These are phyloP conservation scores for Heteromormyrus szaboi DNA, from an alignment of 2,797 vertebrate species.

Conservation along the genomic window DNA sequence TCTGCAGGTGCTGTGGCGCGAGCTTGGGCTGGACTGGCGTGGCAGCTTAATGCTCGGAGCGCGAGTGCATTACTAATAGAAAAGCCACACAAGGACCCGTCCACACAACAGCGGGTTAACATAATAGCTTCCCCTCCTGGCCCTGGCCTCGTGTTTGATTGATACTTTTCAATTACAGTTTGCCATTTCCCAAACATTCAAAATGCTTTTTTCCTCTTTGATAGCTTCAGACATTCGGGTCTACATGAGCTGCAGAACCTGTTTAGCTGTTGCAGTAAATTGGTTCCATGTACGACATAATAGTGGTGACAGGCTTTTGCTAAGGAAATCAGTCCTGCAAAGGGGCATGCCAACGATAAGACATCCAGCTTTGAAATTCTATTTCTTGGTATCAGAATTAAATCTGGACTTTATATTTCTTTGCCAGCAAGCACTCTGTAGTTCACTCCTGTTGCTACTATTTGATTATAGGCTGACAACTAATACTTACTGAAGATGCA, in stretches of 20 bases:
- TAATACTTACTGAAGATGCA: conserved; percentile 75
- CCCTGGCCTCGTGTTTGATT: conserved; percentile 90
- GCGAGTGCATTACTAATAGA: conserved; percentile 65
- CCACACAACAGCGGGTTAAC: conserved; percentile 61
- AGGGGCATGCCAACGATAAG: conserved; percentile 97
- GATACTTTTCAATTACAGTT: conserved; percentile 99
- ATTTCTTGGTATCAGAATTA: conserved; percentile 99
- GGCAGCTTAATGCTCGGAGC: conserved; percentile 56
- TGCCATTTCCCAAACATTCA: conserved; percentile 88
- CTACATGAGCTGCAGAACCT: conserved; percentile 84
- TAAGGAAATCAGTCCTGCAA: conserved; percentile 99
- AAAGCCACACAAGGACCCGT: conserved; percentile 60
- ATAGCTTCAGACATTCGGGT: conserved; percentile 97
- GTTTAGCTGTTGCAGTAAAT: conserved; percentile 98
- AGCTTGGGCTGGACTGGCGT: conserved; percentile 37
- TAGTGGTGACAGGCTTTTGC: conserved; percentile 98
- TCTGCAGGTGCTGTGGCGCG: conserved; percentile 56
- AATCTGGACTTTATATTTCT: conserved; percentile 99
- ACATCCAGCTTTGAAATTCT: conserved; percentile 98
- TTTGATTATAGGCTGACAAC: conserved; percentile 90
- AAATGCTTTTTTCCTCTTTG: conserved; percentile 82
- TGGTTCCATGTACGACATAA: conserved; percentile 99
- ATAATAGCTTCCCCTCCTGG: conserved; percentile 65
- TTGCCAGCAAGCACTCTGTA: conserved; percentile 74
- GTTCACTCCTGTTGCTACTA: conserved; percentile 71